A percentile compares a stretch with the other conserved stretches of the same genome.
phyloP scores from a whole-genome alignment of 2,113 vertebrate genomes.

The Crotalus viridis region DNA sequence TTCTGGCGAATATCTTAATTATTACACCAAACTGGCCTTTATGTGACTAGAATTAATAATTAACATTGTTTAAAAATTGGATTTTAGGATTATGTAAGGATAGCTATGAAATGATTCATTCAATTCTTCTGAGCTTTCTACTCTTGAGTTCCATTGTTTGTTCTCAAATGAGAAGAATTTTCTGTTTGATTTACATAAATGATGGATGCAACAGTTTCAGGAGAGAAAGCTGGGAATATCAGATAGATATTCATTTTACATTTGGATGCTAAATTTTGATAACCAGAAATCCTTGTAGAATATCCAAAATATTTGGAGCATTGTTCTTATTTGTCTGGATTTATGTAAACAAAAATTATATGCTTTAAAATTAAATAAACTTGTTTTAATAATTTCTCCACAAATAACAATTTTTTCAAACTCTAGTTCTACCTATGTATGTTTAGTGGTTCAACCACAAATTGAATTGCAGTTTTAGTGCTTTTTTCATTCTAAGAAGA shows the following conservation, averaged over 20 bases:
- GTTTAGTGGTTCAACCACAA: background rate
- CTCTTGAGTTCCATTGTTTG: conserved; percentile 7
- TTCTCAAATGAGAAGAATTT: background rate
- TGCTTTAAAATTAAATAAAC: conserved; percentile 10
- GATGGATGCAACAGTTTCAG: background rate
- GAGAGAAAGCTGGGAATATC: background rate
- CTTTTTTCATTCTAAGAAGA: conserved; percentile 29
- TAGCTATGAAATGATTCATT: background rate
- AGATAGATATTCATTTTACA: background rate
- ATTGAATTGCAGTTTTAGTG: background rate
- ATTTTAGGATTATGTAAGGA: conserved; percentile 2
- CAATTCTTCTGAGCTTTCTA: background rate
- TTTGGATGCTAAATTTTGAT: conserved; percentile 4
- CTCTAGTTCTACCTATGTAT: background rate
- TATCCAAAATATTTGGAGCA: rapidly evolving
- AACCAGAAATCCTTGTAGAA: background rate
- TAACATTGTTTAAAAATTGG: background rate
- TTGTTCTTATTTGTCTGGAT: conserved; percentile 6
- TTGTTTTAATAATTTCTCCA: background rate
- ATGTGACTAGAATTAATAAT: background rate
- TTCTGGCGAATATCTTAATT: background rate
- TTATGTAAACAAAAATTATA: background rate
- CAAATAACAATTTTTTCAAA: conserved; percentile 11
- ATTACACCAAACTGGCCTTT: background rate
- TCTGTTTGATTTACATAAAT: background rate